Percentiles rank a stretch among this genome's conserved stretches.
Conservation (phyloP, 2,113 vertebrate species). For the Empidonax alnorum region DNA sequence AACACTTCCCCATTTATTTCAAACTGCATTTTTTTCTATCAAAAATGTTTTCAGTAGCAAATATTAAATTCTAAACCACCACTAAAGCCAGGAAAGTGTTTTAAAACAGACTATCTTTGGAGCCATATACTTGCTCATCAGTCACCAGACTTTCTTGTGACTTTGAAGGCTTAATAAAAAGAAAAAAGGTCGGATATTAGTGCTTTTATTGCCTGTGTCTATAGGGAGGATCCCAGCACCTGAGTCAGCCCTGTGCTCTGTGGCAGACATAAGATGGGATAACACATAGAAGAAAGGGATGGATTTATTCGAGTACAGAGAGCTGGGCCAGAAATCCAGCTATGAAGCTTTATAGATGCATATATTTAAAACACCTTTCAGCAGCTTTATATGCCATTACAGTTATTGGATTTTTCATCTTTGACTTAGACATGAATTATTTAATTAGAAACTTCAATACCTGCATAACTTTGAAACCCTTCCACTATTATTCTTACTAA, state of each 20-base stretch:
- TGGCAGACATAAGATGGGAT: conserved; percentile 11
- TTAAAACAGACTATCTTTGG: background rate
- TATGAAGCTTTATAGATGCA: conserved; percentile 17
- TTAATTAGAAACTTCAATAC: conserved; percentile 48
- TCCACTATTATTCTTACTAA: background rate
- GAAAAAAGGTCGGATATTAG: background rate
- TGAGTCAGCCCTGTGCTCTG: background rate
- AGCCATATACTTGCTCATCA: background rate
- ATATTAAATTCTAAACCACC: background rate
- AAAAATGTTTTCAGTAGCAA: conserved; percentile 2
- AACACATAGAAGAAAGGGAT: background rate
- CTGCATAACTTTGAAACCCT: background rate
- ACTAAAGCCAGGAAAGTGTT: background rate
- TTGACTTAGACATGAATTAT: conserved; percentile 41
- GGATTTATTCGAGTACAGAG: background rate
- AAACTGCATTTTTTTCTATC: background rate
- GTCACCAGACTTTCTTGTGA: background rate
- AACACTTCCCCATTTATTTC: background rate
- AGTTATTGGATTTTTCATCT: conserved; percentile 48
- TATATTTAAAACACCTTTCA: conserved; percentile 47
- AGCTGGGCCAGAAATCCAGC: background rate
- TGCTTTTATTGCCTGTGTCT: conserved; percentile 8
- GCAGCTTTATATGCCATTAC: conserved; percentile 30
- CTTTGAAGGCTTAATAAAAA: background rate
- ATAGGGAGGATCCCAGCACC: background rate